Conservation (phyloP, 2,888 invertebrate species). For the Cantharis rustica region DNA sequence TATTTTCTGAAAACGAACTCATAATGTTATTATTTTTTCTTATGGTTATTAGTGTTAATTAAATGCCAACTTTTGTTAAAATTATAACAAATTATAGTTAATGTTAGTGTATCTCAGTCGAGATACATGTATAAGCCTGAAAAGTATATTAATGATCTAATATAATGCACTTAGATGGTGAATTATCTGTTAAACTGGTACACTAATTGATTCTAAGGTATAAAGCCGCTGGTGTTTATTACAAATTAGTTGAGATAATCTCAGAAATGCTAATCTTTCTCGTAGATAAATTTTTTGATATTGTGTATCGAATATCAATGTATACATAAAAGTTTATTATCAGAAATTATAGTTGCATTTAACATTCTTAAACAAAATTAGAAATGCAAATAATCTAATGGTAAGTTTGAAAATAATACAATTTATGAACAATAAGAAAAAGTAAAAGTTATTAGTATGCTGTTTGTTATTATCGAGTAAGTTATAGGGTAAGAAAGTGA, state of each 20-base stretch:
- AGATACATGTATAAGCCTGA: slow-evolving; percentile 26
- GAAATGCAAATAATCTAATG: too few species aligned
- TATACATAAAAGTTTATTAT: neutral
- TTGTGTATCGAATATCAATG: neutral
- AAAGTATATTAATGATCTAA: slow-evolving; percentile 18
- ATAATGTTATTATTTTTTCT: slow-evolving; percentile 19
- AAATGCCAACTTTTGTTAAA: slow-evolving; percentile 29
- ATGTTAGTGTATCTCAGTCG: slow-evolving; percentile 23
- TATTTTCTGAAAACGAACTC: neutral
- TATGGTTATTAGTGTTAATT: slow-evolving; percentile 36
- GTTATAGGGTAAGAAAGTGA: neutral
- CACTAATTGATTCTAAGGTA: slow-evolving; percentile 40
- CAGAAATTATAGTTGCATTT: neutral
- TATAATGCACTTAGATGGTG: slow-evolving; percentile 32
- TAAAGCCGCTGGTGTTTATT: slow-evolving; percentile 40
- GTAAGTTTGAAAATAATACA: too few species aligned
- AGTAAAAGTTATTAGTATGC: neutral
- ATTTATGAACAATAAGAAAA: neutral
- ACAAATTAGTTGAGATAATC: slow-evolving; percentile 38
- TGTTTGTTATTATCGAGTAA: too few species aligned
- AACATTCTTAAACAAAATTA: neutral
- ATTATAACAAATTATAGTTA: slow-evolving; percentile 38
- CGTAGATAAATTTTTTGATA: neutral
- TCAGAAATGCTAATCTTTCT: neutral
- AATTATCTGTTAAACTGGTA: slow-evolving; percentile 42